Percentiles rank a stretch among this genome's conserved stretches.
phyloP scores from a whole-genome alignment of 2,113 vertebrate genomes.

The Corynorhinus townsendii region DNA sequence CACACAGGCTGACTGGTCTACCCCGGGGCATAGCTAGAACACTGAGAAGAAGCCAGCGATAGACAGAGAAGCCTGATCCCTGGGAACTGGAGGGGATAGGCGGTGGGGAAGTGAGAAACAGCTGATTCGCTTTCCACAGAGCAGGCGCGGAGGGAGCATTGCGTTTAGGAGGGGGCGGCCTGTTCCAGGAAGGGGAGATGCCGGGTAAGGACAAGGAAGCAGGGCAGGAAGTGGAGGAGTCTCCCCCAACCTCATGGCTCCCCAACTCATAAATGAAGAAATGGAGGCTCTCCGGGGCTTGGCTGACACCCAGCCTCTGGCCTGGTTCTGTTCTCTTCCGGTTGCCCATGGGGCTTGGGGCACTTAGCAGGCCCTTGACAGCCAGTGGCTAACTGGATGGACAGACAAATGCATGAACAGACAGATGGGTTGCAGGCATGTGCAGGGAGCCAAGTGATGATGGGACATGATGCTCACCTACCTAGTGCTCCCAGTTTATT shows the following conservation, averaged over 20 bases:
- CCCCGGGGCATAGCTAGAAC: not conserved
- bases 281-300: not conserved
- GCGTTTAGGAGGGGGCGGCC: not conserved
- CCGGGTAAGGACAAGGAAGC: not conserved
- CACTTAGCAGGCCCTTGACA: not conserved
- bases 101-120: not conserved
- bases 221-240: not conserved
- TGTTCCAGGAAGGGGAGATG: not conserved
- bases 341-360: not conserved
- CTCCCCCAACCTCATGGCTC: not conserved
- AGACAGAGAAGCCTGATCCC: not conserved
- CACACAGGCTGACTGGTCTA: rapidly evolving
- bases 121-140: not conserved
- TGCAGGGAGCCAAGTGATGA: not conserved
- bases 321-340: not conserved
- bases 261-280: not conserved
- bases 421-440: not conserved
- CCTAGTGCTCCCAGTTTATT: not conserved
- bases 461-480: rapidly evolving
- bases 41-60: not conserved
- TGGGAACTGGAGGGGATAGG: not conserved
- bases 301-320: not conserved
- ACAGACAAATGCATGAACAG: rapidly evolving
- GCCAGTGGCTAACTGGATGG: not conserved
- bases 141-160: not conserved